Percentiles rank a stretch among this genome's conserved stretches.
These are phyloP conservation scores for Drosophila percnosoma DNA, from an alignment of 2,888 invertebrate genomes.

Conservation along the genomic window DNA sequence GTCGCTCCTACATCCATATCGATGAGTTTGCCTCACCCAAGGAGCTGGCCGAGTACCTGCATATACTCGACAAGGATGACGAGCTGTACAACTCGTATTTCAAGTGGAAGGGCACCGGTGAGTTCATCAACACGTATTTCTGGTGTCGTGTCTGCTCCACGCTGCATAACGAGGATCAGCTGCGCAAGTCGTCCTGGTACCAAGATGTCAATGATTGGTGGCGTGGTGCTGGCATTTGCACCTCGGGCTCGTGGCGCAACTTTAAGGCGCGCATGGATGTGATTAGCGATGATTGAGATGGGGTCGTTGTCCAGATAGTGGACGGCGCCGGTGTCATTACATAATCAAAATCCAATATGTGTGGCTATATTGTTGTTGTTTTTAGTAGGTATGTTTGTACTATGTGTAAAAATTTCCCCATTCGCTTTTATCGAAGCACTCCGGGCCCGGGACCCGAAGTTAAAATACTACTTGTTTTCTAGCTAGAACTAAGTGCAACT, in stretches of 20 bases:
- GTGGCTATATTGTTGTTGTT: slow-evolving; percentile 53
- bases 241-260: slow-evolving; percentile 89
- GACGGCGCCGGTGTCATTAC: slow-evolving; percentile 52
- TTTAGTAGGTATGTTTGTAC: slow-evolving; percentile 52
- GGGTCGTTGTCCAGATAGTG: slow-evolving; percentile 57
- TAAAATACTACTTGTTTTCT: slow-evolving; percentile 55
- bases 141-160: slow-evolving; percentile 88
- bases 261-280: slow-evolving; percentile 85
- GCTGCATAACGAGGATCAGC: slow-evolving; percentile 85
- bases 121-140: slow-evolving; percentile 96
- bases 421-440: slow-evolving; percentile 32
- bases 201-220: slow-evolving; percentile 96
- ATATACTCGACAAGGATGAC: slow-evolving; percentile 93
- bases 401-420: slow-evolving; percentile 37
- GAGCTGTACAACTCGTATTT: slow-evolving; percentile 97
- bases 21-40: slow-evolving; percentile 96
- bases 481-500: slow-evolving; percentile 58
- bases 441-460: slow-evolving; percentile 12
- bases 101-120: slow-evolving; percentile 96
- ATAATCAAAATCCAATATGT: slow-evolving; percentile 50
- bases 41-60: slow-evolving; percentile 94
- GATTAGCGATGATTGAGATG: slow-evolving; percentile 83
- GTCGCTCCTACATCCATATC: slow-evolving; percentile 96
- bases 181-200: slow-evolving; percentile 83
- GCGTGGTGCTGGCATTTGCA: slow-evolving; percentile 93